These are phyloP conservation scores for Labrus mixtus DNA, from an alignment of 2,113 vertebrate genomes.

Conservation along the genomic window DNA sequence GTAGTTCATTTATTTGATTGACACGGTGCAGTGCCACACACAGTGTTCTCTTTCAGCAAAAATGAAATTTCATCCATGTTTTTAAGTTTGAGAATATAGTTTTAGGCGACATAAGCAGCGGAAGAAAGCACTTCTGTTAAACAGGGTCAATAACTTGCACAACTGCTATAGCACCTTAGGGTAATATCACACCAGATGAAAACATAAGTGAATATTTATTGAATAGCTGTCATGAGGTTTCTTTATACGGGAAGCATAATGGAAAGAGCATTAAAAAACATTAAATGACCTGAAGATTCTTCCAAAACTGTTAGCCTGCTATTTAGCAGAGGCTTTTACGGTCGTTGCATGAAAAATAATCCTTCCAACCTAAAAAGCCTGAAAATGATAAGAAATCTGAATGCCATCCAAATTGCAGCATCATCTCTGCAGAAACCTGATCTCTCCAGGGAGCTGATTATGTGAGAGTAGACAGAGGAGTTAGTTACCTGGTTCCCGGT, in stretches of 20 bases:
- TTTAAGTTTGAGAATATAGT: slow-evolving; percentile 58
- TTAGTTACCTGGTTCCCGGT: slow-evolving; percentile 60
- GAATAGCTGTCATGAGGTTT: slow-evolving; percentile 65
- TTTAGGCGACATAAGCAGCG: slow-evolving; percentile 54
- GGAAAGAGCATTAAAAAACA: slow-evolving; percentile 44
- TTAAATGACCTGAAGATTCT: slow-evolving; percentile 15
- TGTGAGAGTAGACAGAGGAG: slow-evolving; percentile 53
- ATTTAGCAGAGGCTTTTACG: slow-evolving; percentile 15
- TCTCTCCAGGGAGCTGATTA: slow-evolving; percentile 71
- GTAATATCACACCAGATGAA: slow-evolving; percentile 75
- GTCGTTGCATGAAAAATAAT: background rate
- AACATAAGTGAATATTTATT: slow-evolving; percentile 78
- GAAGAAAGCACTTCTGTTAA: slow-evolving; percentile 72
- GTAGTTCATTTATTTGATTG: slow-evolving; percentile 71
- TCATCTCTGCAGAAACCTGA: slow-evolving; percentile 20
- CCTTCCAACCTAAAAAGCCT: slow-evolving; percentile 40
- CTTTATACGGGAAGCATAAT: slow-evolving; percentile 57
- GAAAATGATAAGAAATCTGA: slow-evolving; percentile 53
- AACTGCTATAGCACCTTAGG: slow-evolving; percentile 65
- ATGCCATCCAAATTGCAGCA: slow-evolving; percentile 45
- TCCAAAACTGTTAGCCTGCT: slow-evolving; percentile 12
- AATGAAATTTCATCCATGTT: slow-evolving; percentile 77
- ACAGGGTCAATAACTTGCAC: slow-evolving; percentile 76
- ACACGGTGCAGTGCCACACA: slow-evolving; percentile 37
- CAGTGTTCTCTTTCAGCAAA: slow-evolving; percentile 75